Conservation (phyloP, 1,140 invertebrate species). For the Xylocopa sonorina region DNA sequence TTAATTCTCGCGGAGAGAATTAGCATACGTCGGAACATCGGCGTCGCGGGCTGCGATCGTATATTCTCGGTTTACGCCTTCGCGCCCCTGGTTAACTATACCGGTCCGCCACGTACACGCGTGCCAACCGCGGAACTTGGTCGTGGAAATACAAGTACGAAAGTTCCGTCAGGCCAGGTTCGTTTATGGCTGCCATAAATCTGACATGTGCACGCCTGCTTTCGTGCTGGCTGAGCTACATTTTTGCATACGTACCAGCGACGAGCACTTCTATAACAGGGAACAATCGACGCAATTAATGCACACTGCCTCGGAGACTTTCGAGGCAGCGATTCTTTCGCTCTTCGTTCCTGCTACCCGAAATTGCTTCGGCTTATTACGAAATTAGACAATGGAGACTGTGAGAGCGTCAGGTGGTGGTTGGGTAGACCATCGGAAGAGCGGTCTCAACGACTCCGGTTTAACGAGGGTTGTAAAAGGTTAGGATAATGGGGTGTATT, state of each 20-base stretch:
- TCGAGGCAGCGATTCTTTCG: too few species aligned
- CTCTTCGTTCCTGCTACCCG: too few species aligned
- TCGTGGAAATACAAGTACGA: slow-evolving; percentile 6
- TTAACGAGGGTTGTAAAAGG: background rate
- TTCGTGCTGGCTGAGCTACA: background rate
- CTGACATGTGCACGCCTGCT: slow-evolving; percentile 28
- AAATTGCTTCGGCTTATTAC: background rate
- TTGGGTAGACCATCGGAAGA: too few species aligned
- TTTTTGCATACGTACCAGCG: too few species aligned
- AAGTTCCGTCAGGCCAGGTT: slow-evolving; percentile 5
- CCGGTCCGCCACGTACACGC: slow-evolving; percentile 17
- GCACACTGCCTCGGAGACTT: too few species aligned
- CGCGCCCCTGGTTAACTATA: background rate
- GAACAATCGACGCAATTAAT: too few species aligned
- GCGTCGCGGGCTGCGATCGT: slow-evolving; percentile 6
- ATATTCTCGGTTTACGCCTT: slow-evolving; percentile 34
- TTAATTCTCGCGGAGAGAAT: slow-evolving; percentile 20
- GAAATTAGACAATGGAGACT: too few species aligned
- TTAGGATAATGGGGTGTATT: background rate
- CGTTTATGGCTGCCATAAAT: slow-evolving; percentile 43
- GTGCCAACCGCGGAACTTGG: slow-evolving; percentile 9
- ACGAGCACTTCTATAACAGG: too few species aligned
- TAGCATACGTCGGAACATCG: slow-evolving; percentile 34
- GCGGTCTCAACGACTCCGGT: background rate
- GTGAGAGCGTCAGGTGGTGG: too few species aligned